Conservation (phyloP, 2,113 vertebrate species). For the Drymodes brunneopygia region DNA sequence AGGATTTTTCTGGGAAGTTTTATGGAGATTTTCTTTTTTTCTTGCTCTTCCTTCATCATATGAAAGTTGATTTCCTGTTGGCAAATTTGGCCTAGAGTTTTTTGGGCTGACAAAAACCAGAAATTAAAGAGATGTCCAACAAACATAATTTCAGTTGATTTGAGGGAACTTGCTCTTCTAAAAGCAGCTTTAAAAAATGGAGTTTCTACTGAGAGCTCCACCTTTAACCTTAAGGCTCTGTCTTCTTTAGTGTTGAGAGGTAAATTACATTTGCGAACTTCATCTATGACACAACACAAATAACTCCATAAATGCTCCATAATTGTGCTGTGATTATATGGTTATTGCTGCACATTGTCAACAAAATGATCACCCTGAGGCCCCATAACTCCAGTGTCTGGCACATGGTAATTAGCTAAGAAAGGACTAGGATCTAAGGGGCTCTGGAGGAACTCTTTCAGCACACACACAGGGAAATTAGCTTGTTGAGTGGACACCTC, state of each 20-base stretch:
- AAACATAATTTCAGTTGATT: neutral
- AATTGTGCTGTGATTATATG: slow-evolving; percentile 61
- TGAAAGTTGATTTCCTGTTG: neutral
- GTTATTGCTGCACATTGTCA: slow-evolving; percentile 62
- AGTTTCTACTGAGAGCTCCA: neutral
- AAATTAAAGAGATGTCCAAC: neutral
- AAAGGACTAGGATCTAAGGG: neutral
- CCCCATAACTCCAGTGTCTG: slow-evolving; percentile 19
- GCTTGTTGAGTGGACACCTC: neutral
- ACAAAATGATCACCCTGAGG: slow-evolving; percentile 55
- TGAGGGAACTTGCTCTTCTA: neutral
- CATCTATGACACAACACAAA: slow-evolving; percentile 20
- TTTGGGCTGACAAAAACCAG: neutral
- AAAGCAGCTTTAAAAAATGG: neutral
- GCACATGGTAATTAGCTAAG: slow-evolving; percentile 50
- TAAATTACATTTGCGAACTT: slow-evolving; percentile 56
- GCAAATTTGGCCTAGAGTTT: neutral
- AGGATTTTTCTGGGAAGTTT: neutral
- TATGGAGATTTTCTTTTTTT: neutral
- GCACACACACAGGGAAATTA: neutral
- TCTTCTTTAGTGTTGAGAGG: slow-evolving; percentile 10
- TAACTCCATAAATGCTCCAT: slow-evolving; percentile 59
- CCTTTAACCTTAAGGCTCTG: slow-evolving; percentile 38
- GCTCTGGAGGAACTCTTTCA: slow-evolving; percentile 7
- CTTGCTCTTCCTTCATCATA: neutral